phyloP scores from a whole-genome alignment of 1,140 invertebrate genomes.

The Philopotamus ludificatus region DNA sequence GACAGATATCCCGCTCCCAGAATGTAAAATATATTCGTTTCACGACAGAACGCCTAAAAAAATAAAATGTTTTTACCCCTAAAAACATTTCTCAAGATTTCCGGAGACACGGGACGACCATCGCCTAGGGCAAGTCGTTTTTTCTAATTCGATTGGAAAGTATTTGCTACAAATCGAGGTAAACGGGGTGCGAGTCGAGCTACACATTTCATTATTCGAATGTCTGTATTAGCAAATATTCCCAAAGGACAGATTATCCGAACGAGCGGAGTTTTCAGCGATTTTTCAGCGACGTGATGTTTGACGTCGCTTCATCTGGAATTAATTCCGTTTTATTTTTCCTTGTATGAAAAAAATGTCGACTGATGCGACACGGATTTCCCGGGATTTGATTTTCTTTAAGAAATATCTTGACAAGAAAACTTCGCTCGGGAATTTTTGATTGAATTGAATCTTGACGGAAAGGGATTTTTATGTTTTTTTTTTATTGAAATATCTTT shows the following conservation, averaged over 20 bases:
- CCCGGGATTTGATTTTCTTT: no score
- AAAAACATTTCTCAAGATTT: no score
- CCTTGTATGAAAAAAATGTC: constrained; percentile 15
- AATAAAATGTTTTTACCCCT: not conserved
- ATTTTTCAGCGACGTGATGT: not conserved
- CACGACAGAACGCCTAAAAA: not conserved
- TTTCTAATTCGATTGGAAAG: constrained; percentile 14
- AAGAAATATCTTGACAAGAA: no score
- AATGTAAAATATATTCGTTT: no score
- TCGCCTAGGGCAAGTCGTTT: constrained; percentile 1
- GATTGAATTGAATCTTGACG: no score
- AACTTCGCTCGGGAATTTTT: no score
- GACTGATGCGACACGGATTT: no score
- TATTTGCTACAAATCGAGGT: no score
- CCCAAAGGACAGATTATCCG: constrained; percentile 6
- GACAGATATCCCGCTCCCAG: not conserved
- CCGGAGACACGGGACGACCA: no score
- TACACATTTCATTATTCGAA: constrained; percentile 8
- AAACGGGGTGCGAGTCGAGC: not conserved
- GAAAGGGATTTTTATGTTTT: no score
- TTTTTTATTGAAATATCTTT: no score
- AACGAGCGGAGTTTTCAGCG: not conserved
- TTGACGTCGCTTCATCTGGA: constrained; percentile 14
- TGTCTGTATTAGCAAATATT: not conserved
- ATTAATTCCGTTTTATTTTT: constrained; percentile 19